Percentiles rank a stretch among this genome's conserved stretches.
Conservation (phyloP, 1,140 invertebrate species). For the Drosophila pachea region DNA sequence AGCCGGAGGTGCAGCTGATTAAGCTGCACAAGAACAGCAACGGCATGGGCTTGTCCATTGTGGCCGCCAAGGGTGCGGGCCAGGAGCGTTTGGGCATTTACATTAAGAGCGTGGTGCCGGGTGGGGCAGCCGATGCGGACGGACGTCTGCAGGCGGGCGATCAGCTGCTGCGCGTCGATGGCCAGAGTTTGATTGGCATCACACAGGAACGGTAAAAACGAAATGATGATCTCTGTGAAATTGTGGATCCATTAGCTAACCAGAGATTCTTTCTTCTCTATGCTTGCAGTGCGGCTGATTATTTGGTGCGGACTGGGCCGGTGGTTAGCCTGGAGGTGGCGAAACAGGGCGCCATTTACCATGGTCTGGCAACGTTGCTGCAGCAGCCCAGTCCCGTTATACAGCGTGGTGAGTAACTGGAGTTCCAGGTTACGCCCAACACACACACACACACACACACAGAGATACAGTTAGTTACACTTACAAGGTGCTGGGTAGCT, state of each 20-base stretch:
- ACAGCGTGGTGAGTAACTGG: constrained; percentile 84
- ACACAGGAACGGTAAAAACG: constrained; percentile 91
- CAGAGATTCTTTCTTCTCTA: background rate
- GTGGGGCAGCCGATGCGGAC: constrained; percentile 96
- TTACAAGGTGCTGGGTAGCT: constrained; percentile 59
- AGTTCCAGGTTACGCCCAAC: constrained; percentile 20
- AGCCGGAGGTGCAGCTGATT: constrained; percentile 89
- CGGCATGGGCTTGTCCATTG: constrained; percentile 95
- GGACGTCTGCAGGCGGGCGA: constrained; percentile 96
- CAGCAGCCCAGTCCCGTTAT: constrained; percentile 93
- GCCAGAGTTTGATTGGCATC: constrained; percentile 96
- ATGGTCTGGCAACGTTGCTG: constrained; percentile 95
- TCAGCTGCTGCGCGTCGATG: constrained; percentile 98
- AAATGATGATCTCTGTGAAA: background rate
- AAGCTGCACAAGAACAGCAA: constrained; percentile 93
- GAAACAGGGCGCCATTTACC: constrained; percentile 96
- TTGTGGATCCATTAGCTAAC: background rate
- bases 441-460: constrained; percentile 26
- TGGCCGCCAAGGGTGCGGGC: constrained; percentile 89
- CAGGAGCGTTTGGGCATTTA: constrained; percentile 95
- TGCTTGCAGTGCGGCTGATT: constrained; percentile 90
- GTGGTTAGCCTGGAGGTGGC: constrained; percentile 97
- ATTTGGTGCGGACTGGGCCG: constrained; percentile 95
- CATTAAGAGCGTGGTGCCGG: constrained; percentile 97
- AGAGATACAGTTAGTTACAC: constrained; percentile 14